Evolutionary conservation across 2,888 invertebrate species (phyloP), one percentile per base, ranked within the genome.

Genomic region (Lepetodrilus schrolli): DNA sequence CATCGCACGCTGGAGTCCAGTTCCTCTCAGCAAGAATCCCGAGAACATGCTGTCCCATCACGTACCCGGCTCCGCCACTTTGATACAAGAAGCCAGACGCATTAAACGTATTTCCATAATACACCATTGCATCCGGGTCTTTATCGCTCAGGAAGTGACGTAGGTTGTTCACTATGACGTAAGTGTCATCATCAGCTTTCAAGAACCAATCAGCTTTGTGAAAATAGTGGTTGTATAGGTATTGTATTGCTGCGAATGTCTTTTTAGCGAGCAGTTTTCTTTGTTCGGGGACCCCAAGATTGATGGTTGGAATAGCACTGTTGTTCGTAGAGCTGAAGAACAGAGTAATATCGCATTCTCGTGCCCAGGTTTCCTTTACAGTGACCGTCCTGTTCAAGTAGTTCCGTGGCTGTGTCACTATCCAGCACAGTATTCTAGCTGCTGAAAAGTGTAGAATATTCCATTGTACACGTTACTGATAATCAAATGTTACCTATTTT

Each of bases 181-280:
- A 98, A 93, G 98, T 98, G 88, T 99, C 98, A 90, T 99, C 98
- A 87, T 99, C 99, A 17, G 99, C 98, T 91, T 99, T 99, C 85
- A 98, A 92, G 90, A 99, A 98, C 97, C 97, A 98, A 91, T 98
- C 98, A 0, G 95, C 96, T 72, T 97, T 93, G 81, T 96, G 93
- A 69, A 94, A 91, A 89, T 97, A 86, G 72, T 97, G 92, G 82
- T 95, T 93, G 88, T 96, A 95, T 21, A 96, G 94, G 87, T 97
- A 96, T 84, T 94, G 94, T 89, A 96, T 97, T 0, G 97, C 97
- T 83, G 94, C 95, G 91, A 97, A 98, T 0, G 99, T 99, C 92
- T 99, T 99, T 2, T 94, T 96, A 99, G 99, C 99, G n/a, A 99
- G 92, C 87, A 94, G 94, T 87, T 98, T 94, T n/a, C 98, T 92